A percentile compares a stretch with the other conserved stretches of the same genome.
These are phyloP conservation scores for Anastrepha obliqua DNA, from an alignment of 1,140 invertebrate genomes.

Conservation along the genomic window DNA sequence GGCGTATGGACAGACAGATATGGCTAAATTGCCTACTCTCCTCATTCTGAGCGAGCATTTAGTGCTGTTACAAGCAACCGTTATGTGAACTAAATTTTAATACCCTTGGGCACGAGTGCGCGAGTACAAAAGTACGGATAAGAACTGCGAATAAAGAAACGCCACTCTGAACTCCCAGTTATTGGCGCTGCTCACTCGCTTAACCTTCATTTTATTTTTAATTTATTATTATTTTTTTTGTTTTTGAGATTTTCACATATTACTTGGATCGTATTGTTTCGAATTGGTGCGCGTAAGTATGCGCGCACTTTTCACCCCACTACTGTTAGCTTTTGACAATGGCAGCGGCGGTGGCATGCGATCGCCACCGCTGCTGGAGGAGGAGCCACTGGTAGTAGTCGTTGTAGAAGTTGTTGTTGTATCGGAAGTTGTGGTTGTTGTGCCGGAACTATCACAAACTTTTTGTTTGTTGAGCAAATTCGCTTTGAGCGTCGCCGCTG, in stretches of 20 bases:
- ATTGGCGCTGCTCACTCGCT: neutral
- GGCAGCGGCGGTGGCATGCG: neutral
- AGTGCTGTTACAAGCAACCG: too few relatives aligned
- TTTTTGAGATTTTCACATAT: slow-evolving; percentile 39
- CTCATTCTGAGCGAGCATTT: too few relatives aligned
- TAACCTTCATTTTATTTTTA: neutral
- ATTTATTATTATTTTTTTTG: neutral
- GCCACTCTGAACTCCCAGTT: neutral
- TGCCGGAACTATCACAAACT: neutral
- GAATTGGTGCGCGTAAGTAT: slow-evolving; percentile 57
- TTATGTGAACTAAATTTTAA: too few relatives aligned
- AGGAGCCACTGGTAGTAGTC: slow-evolving; percentile 50
- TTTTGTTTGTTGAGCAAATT: slow-evolving; percentile 22
- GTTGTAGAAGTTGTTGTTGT: slow-evolving; percentile 50
- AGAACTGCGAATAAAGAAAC: too few relatives aligned
- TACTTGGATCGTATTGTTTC: slow-evolving; percentile 74
- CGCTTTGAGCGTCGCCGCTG: slow-evolving; percentile 33
- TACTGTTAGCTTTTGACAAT: neutral
- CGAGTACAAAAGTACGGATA: too few relatives aligned
- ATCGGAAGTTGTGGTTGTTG: slow-evolving; percentile 19
- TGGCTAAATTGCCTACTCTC: too few relatives aligned
- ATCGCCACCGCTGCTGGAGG: slow-evolving; percentile 11
- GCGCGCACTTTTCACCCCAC: slow-evolving; percentile 43
- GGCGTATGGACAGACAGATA: too few relatives aligned
- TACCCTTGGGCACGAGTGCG: too few relatives aligned